These are phyloP conservation scores for Octodon degus DNA, from an alignment of 2,113 vertebrate species.

Conservation along the genomic window DNA sequence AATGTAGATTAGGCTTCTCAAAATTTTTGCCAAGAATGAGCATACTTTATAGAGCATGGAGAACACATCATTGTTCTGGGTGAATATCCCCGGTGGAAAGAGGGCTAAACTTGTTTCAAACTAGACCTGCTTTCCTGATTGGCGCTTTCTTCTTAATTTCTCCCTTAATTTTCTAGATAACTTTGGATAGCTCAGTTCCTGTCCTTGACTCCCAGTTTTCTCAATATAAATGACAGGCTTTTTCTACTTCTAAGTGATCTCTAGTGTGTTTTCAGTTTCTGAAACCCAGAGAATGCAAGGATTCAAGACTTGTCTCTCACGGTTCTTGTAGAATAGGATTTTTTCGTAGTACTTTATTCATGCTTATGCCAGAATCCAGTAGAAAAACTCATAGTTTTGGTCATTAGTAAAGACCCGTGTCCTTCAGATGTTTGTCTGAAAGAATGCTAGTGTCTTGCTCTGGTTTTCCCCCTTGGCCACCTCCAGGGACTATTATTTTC, in stretches of 20 bases:
- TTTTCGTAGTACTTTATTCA: neutral
- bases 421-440: neutral
- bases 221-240: neutral
- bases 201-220: neutral
- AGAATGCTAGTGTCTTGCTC: neutral
- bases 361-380: neutral
- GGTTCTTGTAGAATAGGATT: neutral
- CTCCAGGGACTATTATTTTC: neutral
- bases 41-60: conserved; percentile 18
- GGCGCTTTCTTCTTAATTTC: neutral
- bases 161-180: neutral
- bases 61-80: conserved; percentile 13
- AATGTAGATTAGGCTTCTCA: conserved; percentile 68
- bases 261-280: neutral
- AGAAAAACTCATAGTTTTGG: neutral
- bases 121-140: conserved; percentile 17
- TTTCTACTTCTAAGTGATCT: neutral
- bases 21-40: neutral
- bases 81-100: neutral
- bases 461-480: neutral
- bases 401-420: neutral
- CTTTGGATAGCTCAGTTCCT: neutral
- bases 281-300: neutral
- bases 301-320: neutral
- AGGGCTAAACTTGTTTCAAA: neutral